Evolutionary conservation across 2,888 invertebrate genomes (phyloP), one percentile per base, ranked within the genome.

Genomic region (Julus scandinavius): DNA sequence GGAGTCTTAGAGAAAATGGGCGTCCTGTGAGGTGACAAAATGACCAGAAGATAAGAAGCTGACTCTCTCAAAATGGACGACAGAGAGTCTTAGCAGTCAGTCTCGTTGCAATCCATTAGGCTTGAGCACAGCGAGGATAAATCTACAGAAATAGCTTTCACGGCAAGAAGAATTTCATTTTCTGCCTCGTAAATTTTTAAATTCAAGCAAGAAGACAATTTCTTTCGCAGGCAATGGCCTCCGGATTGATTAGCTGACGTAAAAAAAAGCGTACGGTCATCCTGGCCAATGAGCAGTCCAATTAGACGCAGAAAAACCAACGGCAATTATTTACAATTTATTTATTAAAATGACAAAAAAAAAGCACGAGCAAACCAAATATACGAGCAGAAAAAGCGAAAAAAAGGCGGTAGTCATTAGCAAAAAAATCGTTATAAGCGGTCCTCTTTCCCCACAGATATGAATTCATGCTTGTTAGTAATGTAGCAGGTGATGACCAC

Each of bases 21-120:
- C 72, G 72, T 20, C 72, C 72, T 72, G 72, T 72, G 29, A 20
- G 80, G 80, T 80, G 80, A 80, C 80, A 80, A 38, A 80, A 80
- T 38, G 80, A 80, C 80, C 80, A 13, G 38, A 80, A 80, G 38
- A 80, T 80, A 80, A 80, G 29, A n/a, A 72, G 72, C 72, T 29
- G 29, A 29, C 72, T 72, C 72, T 72, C 72, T 72, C 29, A 29
- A 72, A 72, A 72, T 72, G 72, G 29, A 72, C 72, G 63, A 63
- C 63, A 63, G 63, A 20, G 29, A 72, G 72, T n/a, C 20, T 7
- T 20, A 20, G n/a, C 80, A 80, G 29, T 15, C 38, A 80, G 29
- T 72, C 17, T 20, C 72, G 9, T 29, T 29, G 72, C 20, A 72
- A 72, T 20, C 72, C 72, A 72, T 72, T 72, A 72, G 29, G 72